Evolutionary conservation across 2,113 vertebrate species (phyloP).

Genomic region (Noturus placidus): DNA sequence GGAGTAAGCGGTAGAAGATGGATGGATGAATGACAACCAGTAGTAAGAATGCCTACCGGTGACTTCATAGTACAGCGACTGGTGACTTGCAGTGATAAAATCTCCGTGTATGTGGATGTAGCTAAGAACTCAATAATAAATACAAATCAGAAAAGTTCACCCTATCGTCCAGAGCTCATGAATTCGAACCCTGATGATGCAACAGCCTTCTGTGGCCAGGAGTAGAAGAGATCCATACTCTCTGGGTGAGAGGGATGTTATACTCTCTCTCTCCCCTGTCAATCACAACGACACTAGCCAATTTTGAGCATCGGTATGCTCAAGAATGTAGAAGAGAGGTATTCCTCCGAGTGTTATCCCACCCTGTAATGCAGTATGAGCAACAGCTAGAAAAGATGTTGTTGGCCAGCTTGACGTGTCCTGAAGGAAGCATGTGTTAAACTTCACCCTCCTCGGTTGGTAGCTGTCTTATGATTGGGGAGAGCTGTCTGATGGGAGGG

Average conservation of each 20-base stretch:
- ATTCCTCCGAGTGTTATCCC: neutral
- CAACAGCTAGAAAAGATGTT: neutral
- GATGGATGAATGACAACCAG: too few species aligned
- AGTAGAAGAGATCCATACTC: too few species aligned
- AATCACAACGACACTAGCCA: neutral
- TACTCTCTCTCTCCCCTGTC: neutral
- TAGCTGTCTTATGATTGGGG: neutral
- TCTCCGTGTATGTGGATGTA: too few species aligned
- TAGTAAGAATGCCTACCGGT: too few species aligned
- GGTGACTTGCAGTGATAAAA: too few species aligned
- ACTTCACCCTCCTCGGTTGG: neutral
- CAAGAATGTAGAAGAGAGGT: neutral
- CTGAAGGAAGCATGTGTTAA: neutral
- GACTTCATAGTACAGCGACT: too few species aligned
- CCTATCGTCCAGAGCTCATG: too few species aligned
- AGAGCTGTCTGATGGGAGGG: neutral
- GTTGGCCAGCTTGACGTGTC: neutral
- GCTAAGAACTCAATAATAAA: neutral
- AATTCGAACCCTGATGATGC: too few species aligned
- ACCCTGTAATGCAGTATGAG: neutral
- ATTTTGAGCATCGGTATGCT: neutral
- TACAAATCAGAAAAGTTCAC: neutral
- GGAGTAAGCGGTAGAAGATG: too few species aligned
- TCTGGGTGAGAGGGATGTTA: too few species aligned
- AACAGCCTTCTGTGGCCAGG: too few species aligned